These are phyloP conservation scores for Eupithecia pulchellata DNA, from an alignment of 2,888 invertebrate genomes.

Conservation along the genomic window DNA sequence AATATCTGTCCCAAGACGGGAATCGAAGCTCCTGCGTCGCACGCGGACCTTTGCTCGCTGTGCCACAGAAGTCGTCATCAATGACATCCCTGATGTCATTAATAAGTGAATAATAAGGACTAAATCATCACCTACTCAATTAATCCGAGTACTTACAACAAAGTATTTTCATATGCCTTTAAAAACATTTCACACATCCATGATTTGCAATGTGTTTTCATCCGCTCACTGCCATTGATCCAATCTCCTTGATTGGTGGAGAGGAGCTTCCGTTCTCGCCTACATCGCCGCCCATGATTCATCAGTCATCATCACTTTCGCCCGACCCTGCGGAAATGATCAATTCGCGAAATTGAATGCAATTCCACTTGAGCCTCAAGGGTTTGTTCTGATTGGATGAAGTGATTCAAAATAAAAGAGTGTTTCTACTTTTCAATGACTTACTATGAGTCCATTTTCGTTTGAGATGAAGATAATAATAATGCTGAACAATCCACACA, in stretches of 20 bases:
- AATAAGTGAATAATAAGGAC: too few species aligned
- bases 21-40: too few species aligned
- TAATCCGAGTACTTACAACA: neutral
- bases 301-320: conserved; percentile 60
- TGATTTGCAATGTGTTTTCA: neutral
- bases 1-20: too few species aligned
- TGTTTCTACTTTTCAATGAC: neutral
- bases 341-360: conserved; percentile 73
- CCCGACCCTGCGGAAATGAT: conserved; percentile 67
- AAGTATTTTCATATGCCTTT: neutral
- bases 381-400: conserved; percentile 18
- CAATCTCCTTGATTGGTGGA: conserved; percentile 53
- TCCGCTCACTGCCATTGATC: conserved; percentile 10
- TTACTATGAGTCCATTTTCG: neutral
- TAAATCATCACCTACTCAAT: neutral
- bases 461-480: neutral
- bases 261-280: conserved; percentile 42
- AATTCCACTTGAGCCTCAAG: conserved; percentile 39
- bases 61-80: too few species aligned
- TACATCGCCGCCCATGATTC: conserved; percentile 57
- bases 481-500: too few species aligned
- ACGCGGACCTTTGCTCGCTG: too few species aligned
- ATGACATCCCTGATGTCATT: too few species aligned
- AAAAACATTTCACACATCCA: neutral
- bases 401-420: conserved; percentile 14